Conservation (phyloP, 1,140 invertebrate genomes). For the Paraescarpia echinospica region DNA sequence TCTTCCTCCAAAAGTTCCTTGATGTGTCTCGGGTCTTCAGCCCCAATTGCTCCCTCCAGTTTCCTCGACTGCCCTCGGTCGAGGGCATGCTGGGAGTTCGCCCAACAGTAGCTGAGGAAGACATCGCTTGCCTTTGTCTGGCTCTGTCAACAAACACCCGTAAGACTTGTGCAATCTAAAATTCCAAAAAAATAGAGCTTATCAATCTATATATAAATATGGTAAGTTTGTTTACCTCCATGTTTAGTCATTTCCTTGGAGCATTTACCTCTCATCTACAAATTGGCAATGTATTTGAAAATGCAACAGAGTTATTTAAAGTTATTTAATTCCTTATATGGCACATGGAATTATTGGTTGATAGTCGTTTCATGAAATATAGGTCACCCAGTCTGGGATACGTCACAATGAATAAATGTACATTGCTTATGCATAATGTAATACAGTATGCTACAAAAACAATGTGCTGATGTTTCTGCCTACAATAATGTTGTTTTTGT, state of each 20-base stretch:
- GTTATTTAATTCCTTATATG: no score
- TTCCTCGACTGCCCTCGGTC: constrained; percentile 34
- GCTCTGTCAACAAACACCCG: not conserved
- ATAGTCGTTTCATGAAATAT: no score
- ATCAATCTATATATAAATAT: no score
- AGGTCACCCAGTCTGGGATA: no score
- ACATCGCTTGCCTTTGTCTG: constrained; percentile 19
- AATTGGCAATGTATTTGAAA: no score
- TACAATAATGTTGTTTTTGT: not conserved
- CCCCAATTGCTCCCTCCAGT: constrained; percentile 32
- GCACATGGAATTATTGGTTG: no score
- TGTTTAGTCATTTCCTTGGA: no score
- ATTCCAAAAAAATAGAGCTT: not conserved
- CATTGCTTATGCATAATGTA: not conserved
- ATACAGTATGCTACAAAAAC: not conserved
- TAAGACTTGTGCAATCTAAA: not conserved
- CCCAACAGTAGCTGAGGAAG: constrained; percentile 31
- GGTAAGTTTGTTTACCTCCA: no score
- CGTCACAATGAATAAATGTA: no score
- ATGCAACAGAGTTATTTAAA: no score
- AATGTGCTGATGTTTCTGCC: not conserved
- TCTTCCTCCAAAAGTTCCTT: constrained; percentile 28
- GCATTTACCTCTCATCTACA: no score
- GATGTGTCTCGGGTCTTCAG: constrained; percentile 32
- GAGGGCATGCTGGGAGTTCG: constrained; percentile 25